These are phyloP conservation scores for Pipistrellus kuhlii DNA, from an alignment of 2,797 vertebrate species.

Conservation along the genomic window DNA sequence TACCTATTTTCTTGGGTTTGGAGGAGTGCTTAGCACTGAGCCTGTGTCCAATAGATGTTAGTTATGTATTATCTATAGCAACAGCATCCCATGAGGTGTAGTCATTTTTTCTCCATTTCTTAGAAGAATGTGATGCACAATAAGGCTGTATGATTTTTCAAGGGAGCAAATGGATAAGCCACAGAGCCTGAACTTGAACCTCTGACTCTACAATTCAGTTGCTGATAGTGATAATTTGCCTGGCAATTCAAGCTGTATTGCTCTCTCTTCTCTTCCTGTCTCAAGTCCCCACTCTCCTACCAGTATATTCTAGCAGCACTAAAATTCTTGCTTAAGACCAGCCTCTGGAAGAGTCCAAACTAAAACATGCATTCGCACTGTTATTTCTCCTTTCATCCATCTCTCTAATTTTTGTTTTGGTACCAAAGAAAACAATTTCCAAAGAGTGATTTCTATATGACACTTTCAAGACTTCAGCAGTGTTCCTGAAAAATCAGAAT, in stretches of 20 bases:
- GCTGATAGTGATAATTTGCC: not conserved
- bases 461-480: not conserved
- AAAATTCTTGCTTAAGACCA: not conserved
- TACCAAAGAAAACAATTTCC: not conserved
- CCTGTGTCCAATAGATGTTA: not conserved
- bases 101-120: not conserved
- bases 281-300: not conserved
- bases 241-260: not conserved
- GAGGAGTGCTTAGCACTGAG: not conserved
- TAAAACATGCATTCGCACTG: not conserved
- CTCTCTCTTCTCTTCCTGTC: not conserved
- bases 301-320: not conserved
- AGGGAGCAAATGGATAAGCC: not conserved
- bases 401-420: not conserved
- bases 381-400: not conserved
- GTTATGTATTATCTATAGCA: not conserved
- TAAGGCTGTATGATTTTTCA: not conserved
- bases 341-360: not conserved
- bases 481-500: not conserved
- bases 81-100: not conserved
- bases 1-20: not conserved
- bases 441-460: not conserved
- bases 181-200: not conserved
- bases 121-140: not conserved
- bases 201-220: not conserved